These are phyloP conservation scores for Acholoe squamosa DNA, from an alignment of 2,888 invertebrate species.

Conservation along the genomic window DNA sequence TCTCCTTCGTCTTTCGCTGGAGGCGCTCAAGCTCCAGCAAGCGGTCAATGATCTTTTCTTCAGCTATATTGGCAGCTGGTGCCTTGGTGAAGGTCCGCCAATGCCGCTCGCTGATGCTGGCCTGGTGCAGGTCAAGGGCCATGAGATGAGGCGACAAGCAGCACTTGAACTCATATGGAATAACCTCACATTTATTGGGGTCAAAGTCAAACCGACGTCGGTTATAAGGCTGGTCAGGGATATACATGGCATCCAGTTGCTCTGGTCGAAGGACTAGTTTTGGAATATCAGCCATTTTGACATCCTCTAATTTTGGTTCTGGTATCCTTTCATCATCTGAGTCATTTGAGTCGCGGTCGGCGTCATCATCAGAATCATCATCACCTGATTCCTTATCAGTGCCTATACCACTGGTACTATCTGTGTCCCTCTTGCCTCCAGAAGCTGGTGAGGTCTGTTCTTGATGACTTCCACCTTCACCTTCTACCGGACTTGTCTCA, in stretches of 20 bases:
- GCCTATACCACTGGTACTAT: constrained; percentile 58
- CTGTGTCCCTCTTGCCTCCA: neutral
- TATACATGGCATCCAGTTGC: constrained; percentile 75
- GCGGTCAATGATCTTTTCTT: constrained; percentile 61
- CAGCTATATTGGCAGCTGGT: neutral
- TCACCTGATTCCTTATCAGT: constrained; percentile 64
- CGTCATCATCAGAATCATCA: constrained; percentile 33
- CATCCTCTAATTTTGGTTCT: constrained; percentile 62
- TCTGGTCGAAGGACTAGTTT: constrained; percentile 77
- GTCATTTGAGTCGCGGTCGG: constrained; percentile 42
- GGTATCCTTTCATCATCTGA: constrained; percentile 56
- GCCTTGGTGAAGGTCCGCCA: constrained; percentile 45
- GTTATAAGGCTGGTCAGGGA: constrained; percentile 75
- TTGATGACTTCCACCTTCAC: neutral
- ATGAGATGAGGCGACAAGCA: constrained; percentile 74
- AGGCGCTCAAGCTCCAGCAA: constrained; percentile 55
- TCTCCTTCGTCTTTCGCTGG: constrained; percentile 60
- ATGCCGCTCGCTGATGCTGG: constrained; percentile 28
- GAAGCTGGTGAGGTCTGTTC: neutral
- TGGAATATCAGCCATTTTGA: constrained; percentile 57
- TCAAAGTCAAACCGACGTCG: constrained; percentile 78
- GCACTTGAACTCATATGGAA: constrained; percentile 74
- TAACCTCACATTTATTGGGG: constrained; percentile 74
- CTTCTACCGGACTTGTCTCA: neutral
- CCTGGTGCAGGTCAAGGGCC: constrained; percentile 72